phyloP scores from a whole-genome alignment of 2,888 invertebrate species.

The Lochmaea crataegi region DNA sequence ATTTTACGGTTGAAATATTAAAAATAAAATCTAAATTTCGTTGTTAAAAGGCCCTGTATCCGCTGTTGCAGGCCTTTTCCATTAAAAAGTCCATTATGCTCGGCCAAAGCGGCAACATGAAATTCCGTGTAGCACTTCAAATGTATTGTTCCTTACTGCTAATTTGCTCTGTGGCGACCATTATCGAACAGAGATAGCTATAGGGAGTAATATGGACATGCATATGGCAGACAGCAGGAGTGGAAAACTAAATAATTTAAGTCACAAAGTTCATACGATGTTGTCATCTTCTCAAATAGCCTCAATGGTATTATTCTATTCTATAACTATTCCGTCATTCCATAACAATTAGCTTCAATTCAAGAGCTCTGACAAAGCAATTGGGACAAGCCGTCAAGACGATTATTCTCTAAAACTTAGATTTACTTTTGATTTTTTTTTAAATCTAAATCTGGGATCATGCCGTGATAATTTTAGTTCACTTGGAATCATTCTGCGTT shows the following conservation, averaged over 20 bases:
- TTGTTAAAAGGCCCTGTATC: constrained; percentile 7
- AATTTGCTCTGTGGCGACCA: constrained; percentile 42
- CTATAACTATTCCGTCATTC: too few relatives aligned
- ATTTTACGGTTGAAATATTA: background rate
- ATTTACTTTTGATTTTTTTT: too few relatives aligned
- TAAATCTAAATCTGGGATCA: too few relatives aligned
- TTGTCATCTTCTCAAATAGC: background rate
- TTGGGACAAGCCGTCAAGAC: too few relatives aligned
- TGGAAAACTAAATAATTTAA: constrained; percentile 26
- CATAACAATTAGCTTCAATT: too few relatives aligned
- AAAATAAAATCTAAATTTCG: constrained; percentile 8
- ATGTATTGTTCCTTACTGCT: constrained; percentile 46
- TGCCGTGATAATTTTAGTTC: too few relatives aligned
- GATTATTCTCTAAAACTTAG: too few relatives aligned
- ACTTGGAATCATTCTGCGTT: too few relatives aligned
- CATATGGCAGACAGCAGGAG: constrained; percentile 41
- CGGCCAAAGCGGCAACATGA: constrained; percentile 33
- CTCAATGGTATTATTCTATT: too few relatives aligned
- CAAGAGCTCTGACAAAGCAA: too few relatives aligned
- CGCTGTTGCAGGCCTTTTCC: constrained; percentile 23
- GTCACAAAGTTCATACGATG: background rate
- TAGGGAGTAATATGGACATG: constrained; percentile 25
- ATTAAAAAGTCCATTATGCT: constrained; percentile 40
- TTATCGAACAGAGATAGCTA: constrained; percentile 48
- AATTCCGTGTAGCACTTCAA: constrained; percentile 43